Evolutionary conservation across 2,113 vertebrate genomes (phyloP).

Genomic region (Pelecanus crispus): DNA sequence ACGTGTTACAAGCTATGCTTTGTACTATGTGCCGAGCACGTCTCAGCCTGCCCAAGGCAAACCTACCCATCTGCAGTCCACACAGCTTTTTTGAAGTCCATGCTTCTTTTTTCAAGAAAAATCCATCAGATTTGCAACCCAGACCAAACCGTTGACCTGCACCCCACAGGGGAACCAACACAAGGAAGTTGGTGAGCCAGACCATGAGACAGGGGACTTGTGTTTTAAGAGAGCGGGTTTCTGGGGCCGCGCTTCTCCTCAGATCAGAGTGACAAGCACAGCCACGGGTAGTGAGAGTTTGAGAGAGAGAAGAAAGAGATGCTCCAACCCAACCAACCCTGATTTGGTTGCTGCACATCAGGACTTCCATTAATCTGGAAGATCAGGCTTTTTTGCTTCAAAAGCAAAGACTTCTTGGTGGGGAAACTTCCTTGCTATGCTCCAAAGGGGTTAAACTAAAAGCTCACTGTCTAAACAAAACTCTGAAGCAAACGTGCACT

Average conservation of each 20-base stretch:
- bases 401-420: neutral
- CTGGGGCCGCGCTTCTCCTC: neutral
- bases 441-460: neutral
- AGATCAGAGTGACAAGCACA: neutral
- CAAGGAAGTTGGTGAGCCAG: neutral
- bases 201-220: neutral
- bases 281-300: neutral
- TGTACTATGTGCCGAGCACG: neutral
- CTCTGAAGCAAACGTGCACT: neutral
- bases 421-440: neutral
- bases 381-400: neutral
- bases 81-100: neutral
- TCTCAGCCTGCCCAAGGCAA: neutral
- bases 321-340: neutral
- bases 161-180: neutral
- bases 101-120: neutral
- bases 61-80: neutral
- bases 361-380: neutral
- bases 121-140: neutral
- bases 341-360: neutral
- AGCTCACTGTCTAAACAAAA: neutral
- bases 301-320: neutral
- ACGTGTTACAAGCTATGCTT: rapidly evolving
- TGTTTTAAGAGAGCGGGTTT: neutral
- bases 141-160: neutral